Evolutionary conservation across 2,797 vertebrate genomes (phyloP), one percentile per base, ranked within the genome.

Genomic region (Alauda arvensis): DNA sequence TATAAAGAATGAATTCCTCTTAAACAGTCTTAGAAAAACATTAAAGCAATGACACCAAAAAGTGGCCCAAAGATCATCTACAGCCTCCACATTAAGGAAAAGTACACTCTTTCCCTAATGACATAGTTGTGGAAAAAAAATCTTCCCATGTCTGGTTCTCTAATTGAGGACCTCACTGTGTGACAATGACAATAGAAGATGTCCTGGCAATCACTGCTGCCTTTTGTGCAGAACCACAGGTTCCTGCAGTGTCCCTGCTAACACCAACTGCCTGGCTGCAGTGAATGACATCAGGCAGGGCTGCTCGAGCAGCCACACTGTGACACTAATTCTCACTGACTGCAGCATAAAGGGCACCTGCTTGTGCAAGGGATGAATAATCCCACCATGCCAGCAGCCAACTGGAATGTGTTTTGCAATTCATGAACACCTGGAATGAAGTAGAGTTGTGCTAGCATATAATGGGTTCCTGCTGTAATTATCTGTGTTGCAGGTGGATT

Each of bases 11-110:
- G 16, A 84, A 77, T 89, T 86, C 0, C 75, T 85, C 62, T 71
- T 87, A 81, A 88, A 65, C 46, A 43, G 45, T 42, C 67, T 79
- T 82, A 91, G 87, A 93, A 92, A 80, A 34, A 24, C 62, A 79
- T 86, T 91, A 66, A 89, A 87, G 26, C 90, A 93, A 72, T 34
- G 17, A 68, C 31, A 83, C 8, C 26, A 83, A 74, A 29, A 60
- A 71, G 53, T 37, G 28, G 37, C 40, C 61, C 40, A 74, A 75
- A 8, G 33, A 90, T 59, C 15, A 74, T 37, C 65, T 39, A 55
- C 18, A 40, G 39, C 20, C 34, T 78, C 0, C 1, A 45, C 42
- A 10, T 31, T 59, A 70, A 52, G 16, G 25, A 55, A 87, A 71
- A 89, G 34, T 5, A 76, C 53, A 53, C 7, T 55, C 11, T 45